A percentile compares a stretch with the other conserved stretches of the same genome.
These are phyloP conservation scores for Lonchura striata DNA, from an alignment of 2,113 vertebrate genomes.

Conservation along the genomic window DNA sequence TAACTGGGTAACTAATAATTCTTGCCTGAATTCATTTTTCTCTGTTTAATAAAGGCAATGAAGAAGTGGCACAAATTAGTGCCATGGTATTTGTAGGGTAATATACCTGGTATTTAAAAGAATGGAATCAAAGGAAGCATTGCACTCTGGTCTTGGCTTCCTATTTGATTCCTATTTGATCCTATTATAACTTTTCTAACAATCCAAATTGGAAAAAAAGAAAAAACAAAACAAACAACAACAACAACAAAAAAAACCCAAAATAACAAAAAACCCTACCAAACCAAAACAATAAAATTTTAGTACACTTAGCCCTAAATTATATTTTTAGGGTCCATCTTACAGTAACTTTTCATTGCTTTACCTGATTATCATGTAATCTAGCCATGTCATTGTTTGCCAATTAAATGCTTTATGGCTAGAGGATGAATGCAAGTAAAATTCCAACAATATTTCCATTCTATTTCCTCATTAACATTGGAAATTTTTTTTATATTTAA, in stretches of 20 bases:
- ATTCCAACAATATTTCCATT: background rate
- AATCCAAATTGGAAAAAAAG: background rate
- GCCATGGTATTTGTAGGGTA: background rate
- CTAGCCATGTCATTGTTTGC: background rate
- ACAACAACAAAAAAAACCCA: background rate
- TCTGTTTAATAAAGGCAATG: background rate
- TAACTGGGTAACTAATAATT: background rate
- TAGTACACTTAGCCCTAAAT: background rate
- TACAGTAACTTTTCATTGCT: background rate
- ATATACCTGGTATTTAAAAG: background rate
- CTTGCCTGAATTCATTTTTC: background rate
- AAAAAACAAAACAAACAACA: too few relatives aligned
- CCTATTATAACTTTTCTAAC: background rate
- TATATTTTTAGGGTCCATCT: background rate
- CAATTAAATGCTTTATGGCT: background rate
- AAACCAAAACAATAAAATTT: background rate
- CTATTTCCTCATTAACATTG: fast-evolving
- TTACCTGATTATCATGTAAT: background rate
- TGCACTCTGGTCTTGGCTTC: background rate
- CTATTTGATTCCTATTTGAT: background rate
- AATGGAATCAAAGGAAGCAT: background rate
- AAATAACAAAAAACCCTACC: too few relatives aligned
- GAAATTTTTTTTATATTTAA: background rate
- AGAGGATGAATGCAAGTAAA: background rate
- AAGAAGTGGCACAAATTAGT: background rate